Evolutionary conservation across 2,113 vertebrate species (phyloP).

Genomic region (Passerina amoena): DNA sequence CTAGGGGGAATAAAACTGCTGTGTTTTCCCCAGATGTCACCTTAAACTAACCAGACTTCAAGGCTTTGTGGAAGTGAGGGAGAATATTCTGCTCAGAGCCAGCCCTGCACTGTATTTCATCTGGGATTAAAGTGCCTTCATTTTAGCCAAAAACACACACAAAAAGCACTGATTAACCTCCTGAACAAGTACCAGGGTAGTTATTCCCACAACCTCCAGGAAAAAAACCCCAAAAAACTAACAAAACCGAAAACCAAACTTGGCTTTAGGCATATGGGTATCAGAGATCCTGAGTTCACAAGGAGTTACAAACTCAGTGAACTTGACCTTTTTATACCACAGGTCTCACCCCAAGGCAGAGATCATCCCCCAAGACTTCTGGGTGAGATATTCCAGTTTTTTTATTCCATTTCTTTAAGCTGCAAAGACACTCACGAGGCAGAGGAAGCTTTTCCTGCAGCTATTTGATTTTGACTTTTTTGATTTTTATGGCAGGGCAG

Average conservation of each 20-base stretch:
- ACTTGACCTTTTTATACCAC: not conserved
- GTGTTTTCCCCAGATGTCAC: not conserved
- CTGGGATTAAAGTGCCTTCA: not conserved
- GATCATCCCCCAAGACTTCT: not conserved
- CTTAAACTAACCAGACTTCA: not conserved
- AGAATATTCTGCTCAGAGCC: not conserved
- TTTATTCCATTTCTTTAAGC: not conserved
- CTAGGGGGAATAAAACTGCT: not conserved
- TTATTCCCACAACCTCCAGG: not conserved
- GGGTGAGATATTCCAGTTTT: not conserved
- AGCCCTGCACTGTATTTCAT: not conserved
- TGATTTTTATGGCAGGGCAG: rapidly evolving
- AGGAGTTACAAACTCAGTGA: not conserved
- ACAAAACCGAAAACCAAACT: not conserved
- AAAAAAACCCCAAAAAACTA: not conserved
- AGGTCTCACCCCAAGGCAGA: not conserved
- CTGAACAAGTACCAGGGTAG: not conserved
- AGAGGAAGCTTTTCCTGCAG: not conserved
- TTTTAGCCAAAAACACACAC: not conserved
- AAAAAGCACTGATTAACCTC: not conserved
- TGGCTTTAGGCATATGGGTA: not conserved
- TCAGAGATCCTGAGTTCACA: not conserved
- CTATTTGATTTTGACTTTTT: too few relatives aligned
- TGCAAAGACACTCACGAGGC: rapidly evolving
- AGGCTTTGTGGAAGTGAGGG: not conserved